phyloP scores from a whole-genome alignment of 2,888 invertebrate species.

The Diogma glabrata region DNA sequence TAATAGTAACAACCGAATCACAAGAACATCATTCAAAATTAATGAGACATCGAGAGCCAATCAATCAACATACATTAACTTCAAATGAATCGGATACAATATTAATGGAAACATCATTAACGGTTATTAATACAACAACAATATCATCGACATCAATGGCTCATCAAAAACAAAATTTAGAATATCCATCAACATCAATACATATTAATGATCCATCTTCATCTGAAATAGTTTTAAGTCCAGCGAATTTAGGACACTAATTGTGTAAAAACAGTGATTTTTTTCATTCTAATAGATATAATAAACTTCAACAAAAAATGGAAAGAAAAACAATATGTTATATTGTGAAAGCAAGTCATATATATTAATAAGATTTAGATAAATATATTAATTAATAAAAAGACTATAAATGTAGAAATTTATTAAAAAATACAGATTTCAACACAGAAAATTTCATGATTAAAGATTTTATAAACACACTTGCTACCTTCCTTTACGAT shows the following conservation, averaged over 20 bases:
- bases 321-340: no score
- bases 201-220: slow-evolving; percentile 6
- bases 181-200: slow-evolving; percentile 2
- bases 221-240: slow-evolving; percentile 34
- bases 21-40: slow-evolving; percentile 24
- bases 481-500: no score
- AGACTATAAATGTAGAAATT: no score
- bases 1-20: slow-evolving; percentile 14
- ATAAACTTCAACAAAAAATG: no score
- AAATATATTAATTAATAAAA: no score
- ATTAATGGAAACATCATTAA: slow-evolving; percentile 33
- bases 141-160: slow-evolving; percentile 25
- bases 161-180: slow-evolving; percentile 23
- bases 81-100: slow-evolving; percentile 25
- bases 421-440: no score
- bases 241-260: slow-evolving; percentile 36
- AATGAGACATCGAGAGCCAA: slow-evolving; percentile 30
- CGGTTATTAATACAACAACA: slow-evolving; percentile 24
- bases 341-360: no score
- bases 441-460: no score
- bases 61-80: slow-evolving; percentile 28
- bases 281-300: no score
- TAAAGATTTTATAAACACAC: no score
- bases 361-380: no score
- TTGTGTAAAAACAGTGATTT: no score